Evolutionary conservation across 2,797 vertebrate genomes (phyloP).

Genomic region (Masticophis lateralis): DNA sequence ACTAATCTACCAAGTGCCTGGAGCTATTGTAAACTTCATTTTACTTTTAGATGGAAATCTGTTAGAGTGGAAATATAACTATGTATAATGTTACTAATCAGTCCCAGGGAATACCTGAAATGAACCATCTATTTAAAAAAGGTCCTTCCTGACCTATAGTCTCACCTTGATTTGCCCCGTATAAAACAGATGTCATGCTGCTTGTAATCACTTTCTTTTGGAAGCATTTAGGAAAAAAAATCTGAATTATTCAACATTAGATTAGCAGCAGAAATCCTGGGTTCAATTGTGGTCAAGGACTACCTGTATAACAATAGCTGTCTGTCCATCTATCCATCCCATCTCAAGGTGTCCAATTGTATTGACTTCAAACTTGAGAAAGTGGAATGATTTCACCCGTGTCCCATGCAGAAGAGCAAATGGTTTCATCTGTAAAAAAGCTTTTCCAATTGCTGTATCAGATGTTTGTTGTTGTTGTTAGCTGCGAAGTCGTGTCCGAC

Average conservation of each 20-base stretch:
- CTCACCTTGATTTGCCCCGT: conserved; percentile 18
- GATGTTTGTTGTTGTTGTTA: too few species aligned
- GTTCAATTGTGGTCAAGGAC: neutral
- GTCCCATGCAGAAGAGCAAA: neutral
- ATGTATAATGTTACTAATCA: conserved; percentile 72
- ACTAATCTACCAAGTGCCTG: conserved; percentile 68
- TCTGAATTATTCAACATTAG: conserved; percentile 5
- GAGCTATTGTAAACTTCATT: conserved; percentile 72
- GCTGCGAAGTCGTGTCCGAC: too few species aligned
- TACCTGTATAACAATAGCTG: neutral
- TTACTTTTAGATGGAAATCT: conserved; percentile 74
- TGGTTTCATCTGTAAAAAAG: neutral
- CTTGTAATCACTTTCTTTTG: conserved; percentile 12
- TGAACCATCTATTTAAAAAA: conserved; percentile 44
- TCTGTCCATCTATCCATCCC: neutral
- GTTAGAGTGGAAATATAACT: conserved; percentile 69
- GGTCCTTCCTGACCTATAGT: conserved; percentile 32
- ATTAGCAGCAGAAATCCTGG: neutral
- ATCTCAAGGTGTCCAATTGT: neutral
- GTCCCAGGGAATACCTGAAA: conserved; percentile 57
- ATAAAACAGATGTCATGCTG: conserved; percentile 23
- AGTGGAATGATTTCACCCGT: neutral
- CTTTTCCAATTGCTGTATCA: neutral
- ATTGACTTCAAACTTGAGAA: neutral
- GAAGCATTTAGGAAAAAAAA: neutral